These are phyloP conservation scores for Cephalotes varians DNA, from an alignment of 2,888 invertebrate species.

Conservation along the genomic window DNA sequence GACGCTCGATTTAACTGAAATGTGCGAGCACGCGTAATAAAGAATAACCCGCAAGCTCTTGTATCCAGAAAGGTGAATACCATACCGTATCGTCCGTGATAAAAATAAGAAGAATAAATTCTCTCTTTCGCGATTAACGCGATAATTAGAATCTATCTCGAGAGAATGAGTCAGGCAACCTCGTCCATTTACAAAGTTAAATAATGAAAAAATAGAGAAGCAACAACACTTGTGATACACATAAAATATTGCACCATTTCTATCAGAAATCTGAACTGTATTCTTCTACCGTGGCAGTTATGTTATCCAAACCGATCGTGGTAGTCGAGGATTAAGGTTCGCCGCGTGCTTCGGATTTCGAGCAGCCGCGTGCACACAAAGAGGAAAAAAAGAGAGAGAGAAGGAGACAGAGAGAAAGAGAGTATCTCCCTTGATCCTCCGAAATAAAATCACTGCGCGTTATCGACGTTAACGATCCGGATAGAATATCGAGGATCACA, in stretches of 20 bases:
- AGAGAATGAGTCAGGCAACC: background rate
- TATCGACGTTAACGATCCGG: slow-evolving; percentile 55
- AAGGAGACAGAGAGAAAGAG: background rate
- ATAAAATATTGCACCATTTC: slow-evolving; percentile 20
- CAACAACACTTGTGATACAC: background rate
- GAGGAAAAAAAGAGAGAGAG: background rate
- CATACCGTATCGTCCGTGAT: slow-evolving; percentile 17
- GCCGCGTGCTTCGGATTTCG: slow-evolving; percentile 53
- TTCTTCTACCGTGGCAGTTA: slow-evolving; percentile 17
- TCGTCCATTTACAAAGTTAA: background rate
- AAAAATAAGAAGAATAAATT: slow-evolving; percentile 42
- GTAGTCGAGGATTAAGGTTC: slow-evolving; percentile 51
- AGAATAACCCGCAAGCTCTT: slow-evolving; percentile 11
- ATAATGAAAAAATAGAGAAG: slow-evolving; percentile 18
- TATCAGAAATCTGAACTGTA: slow-evolving; percentile 10
- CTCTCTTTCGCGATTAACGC: slow-evolving; percentile 62
- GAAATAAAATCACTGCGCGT: slow-evolving; percentile 56
- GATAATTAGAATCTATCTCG: slow-evolving; percentile 63
- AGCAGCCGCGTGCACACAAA: slow-evolving; percentile 6
- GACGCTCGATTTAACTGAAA: slow-evolving; percentile 50
- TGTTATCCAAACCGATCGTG: slow-evolving; percentile 34
- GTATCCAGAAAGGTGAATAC: background rate
- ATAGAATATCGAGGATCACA: slow-evolving; percentile 54
- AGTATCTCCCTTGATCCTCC: slow-evolving; percentile 43
- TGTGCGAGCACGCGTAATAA: slow-evolving; percentile 38